These are phyloP conservation scores for Toxonevra muliebris DNA, from an alignment of 2,888 invertebrate species.

Conservation along the genomic window DNA sequence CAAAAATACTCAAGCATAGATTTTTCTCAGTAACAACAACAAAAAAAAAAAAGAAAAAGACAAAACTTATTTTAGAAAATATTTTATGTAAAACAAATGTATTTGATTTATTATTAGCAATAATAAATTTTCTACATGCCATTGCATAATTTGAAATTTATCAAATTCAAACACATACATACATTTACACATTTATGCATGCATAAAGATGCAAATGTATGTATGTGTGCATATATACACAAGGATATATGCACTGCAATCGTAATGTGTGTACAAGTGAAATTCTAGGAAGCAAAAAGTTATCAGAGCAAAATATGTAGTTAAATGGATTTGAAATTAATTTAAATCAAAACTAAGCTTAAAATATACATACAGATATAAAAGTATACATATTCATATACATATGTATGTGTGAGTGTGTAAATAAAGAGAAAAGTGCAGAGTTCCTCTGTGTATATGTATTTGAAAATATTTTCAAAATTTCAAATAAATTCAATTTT, in stretches of 20 bases:
- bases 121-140: slow-evolving; percentile 45
- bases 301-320: slow-evolving; percentile 1
- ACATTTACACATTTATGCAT: background rate
- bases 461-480: slow-evolving; percentile 34
- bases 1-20: no score
- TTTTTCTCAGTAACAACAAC: no score
- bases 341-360: slow-evolving; percentile 1
- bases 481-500: slow-evolving; percentile 44
- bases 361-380: background rate
- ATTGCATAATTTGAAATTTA: slow-evolving; percentile 45
- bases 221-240: slow-evolving; percentile 2
- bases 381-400: background rate
- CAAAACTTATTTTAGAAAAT: slow-evolving; percentile 9
- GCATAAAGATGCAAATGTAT: background rate
- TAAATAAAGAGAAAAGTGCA: background rate
- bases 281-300: background rate
- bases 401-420: background rate
- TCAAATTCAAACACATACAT: slow-evolving; percentile 31
- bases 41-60: no score
- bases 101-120: slow-evolving; percentile 47
- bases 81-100: slow-evolving; percentile 33
- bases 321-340: slow-evolving; percentile 4
- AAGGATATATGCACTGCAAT: slow-evolving; percentile 8
- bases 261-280: background rate
- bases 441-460: background rate